Base-by-base conservation (phyloP, 1,140 invertebrate genomes). In the Choristoneura fumiferana region DNA sequence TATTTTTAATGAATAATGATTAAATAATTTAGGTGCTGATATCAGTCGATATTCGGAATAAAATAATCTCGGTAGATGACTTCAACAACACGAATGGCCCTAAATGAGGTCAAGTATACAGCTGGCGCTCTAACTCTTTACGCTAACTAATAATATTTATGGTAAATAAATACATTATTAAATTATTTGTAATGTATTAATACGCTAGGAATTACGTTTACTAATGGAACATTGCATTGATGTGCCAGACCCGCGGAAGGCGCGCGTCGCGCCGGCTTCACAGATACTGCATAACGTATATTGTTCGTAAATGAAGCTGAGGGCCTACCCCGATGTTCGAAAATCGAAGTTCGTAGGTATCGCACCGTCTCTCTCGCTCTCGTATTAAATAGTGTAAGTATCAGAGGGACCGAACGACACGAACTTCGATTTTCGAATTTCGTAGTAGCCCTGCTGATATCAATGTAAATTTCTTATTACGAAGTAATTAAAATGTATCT, bases 1-100 rank as follows among this genome's bases (percentile, higher is more conserved):
- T 73, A 66, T 71, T 74, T 76, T 75, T 76, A 73, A 60, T 62
- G 52, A 63, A 68, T 66, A 53, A 54, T 57, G 53, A 64, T 40
- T 67, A 67, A 65, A 29, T 54, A 64, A 64, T 55, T 66, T 70
- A 74, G 71, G 71, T 76, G 73, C 67, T 73, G 63, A 73, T 69
- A 67, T 67, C 54, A 57, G 60, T 49, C 54, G 60, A 63, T 64
- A 62, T 63, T 62, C 58, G 58, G 53, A 52, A 54, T 17, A 59
- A 36, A 49, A 49, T 49, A 49, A 49, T 49, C 43, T 61, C 38
- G 17, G 45, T 60, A 55, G 34, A 58, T 62, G 36, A 67, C 63
- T 62, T 29, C 22, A 29, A 29, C 22, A 29, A 29, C 22, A 29
- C 6, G 22, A 6, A 29, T 29, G 22, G 22, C 22, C 22, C 22